phyloP scores from a whole-genome alignment of 2,888 invertebrate genomes.

The Caradrina kadenii region DNA sequence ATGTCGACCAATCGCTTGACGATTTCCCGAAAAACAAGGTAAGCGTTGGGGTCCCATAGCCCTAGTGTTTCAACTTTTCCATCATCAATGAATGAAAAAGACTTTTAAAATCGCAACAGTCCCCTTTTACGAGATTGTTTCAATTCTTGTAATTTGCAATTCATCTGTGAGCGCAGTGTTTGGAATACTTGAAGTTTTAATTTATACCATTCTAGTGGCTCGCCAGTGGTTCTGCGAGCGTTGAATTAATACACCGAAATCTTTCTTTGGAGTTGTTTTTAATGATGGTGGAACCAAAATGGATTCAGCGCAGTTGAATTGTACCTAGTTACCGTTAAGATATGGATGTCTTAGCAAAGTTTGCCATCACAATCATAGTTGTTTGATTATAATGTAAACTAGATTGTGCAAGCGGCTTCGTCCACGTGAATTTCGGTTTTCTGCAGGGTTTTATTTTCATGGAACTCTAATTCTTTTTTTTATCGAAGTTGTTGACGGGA shows the following conservation, averaged over 20 bases:
- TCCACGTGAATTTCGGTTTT: no score
- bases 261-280: conserved; percentile 40
- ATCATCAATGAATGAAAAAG: conserved; percentile 53
- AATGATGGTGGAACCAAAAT: conserved; percentile 18
- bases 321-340: background rate
- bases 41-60: no score
- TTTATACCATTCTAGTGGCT: conserved; percentile 56
- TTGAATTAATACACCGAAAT: conserved; percentile 56
- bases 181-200: conserved; percentile 57
- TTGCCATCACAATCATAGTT: no score
- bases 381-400: no score
- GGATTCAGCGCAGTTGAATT: conserved; percentile 17
- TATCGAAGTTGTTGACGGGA: no score
- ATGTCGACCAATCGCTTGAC: no score
- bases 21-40: no score
- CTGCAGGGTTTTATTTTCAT: no score
- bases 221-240: conserved; percentile 41
- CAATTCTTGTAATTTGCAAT: conserved; percentile 64
- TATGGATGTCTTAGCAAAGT: background rate
- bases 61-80: no score
- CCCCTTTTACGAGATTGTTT: conserved; percentile 63
- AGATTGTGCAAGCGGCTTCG: no score
- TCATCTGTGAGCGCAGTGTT: conserved; percentile 57
- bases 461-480: no score
- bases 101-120: conserved; percentile 57